Percentiles rank a stretch among this genome's conserved stretches.
phyloP scores from a whole-genome alignment of 2,113 vertebrate genomes.

The Corvus hawaiiensis region DNA sequence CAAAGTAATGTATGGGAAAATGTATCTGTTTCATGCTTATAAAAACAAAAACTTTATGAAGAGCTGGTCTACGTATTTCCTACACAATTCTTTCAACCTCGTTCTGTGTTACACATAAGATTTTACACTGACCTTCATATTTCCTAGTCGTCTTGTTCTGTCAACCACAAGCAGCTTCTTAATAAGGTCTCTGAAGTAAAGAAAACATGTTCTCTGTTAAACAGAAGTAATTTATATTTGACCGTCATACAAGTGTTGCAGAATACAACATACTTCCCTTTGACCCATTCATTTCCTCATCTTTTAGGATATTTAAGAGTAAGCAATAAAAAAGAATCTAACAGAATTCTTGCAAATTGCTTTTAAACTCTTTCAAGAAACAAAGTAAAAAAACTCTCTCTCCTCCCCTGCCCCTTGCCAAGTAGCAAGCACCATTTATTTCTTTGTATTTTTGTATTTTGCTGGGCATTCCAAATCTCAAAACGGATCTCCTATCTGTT shows the following conservation, averaged over 20 bases:
- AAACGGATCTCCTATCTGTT: neutral
- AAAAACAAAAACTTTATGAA: neutral
- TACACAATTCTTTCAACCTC: neutral
- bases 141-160: constrained; percentile 87
- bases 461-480: neutral
- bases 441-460: neutral
- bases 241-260: neutral
- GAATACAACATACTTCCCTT: neutral
- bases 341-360: neutral
- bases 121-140: constrained; percentile 88
- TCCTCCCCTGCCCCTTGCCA: neutral
- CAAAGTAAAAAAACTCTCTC: neutral
- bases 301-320: neutral
- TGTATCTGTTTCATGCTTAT: neutral
- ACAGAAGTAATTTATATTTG: neutral
- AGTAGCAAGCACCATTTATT: neutral
- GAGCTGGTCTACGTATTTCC: neutral
- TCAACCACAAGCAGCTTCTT: constrained; percentile 94
- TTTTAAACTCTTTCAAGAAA: neutral
- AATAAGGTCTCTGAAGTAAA: constrained; percentile 85
- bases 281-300: neutral
- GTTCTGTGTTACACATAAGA: neutral
- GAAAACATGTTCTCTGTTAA: neutral
- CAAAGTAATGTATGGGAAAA: neutral
- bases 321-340: neutral